phyloP scores from a whole-genome alignment of 2,797 vertebrate species.

The Myotis planiceps region DNA sequence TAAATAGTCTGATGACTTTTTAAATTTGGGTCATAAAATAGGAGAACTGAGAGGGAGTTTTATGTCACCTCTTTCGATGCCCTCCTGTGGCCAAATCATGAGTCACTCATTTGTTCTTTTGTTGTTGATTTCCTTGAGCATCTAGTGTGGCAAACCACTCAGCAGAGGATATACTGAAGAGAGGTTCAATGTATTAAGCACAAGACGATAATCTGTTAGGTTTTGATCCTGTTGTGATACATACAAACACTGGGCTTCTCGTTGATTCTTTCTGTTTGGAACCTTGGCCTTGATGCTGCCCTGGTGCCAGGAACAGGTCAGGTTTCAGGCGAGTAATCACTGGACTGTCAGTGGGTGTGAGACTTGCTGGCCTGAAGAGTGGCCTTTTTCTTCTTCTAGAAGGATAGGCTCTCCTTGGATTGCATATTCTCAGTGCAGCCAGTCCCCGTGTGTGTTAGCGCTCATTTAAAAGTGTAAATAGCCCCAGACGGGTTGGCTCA shows the following conservation, averaged over 20 bases:
- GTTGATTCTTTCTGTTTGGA: not conserved
- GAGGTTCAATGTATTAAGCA: not conserved
- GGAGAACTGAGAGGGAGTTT: not conserved
- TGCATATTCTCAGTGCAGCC: not conserved
- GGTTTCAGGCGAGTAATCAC: not conserved
- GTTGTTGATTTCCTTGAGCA: not conserved
- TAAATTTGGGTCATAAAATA: not conserved
- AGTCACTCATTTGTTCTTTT: not conserved
- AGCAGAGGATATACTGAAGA: not conserved
- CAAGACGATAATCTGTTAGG: not conserved
- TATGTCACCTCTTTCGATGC: not conserved
- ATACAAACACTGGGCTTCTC: not conserved
- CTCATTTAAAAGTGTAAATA: not conserved
- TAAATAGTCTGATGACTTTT: constrained; percentile 4
- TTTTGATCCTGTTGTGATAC: not conserved
- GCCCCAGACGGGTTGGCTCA: too few relatives aligned
- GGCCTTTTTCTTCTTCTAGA: not conserved
- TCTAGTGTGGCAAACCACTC: not conserved
- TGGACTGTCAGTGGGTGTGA: not conserved
- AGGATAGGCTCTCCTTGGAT: too few relatives aligned
- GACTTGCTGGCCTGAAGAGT: not conserved
- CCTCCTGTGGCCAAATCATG: not conserved
- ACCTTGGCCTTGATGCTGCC: not conserved
- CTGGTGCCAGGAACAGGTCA: not conserved
- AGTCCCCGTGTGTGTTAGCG: not conserved